phyloP scores from a whole-genome alignment of 2,113 vertebrate genomes.

The Enhydra lutris region DNA sequence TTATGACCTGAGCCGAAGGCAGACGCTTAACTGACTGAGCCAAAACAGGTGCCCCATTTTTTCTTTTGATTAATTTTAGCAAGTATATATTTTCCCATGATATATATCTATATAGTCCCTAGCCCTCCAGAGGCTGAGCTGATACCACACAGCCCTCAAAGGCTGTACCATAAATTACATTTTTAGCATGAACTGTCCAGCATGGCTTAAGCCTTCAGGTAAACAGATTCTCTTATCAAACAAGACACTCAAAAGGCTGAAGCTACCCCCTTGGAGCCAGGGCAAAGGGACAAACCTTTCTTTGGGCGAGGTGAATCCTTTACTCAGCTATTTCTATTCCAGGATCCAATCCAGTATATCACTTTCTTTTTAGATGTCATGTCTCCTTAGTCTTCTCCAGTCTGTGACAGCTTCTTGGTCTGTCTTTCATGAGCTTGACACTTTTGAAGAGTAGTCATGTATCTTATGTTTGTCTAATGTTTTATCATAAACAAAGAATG shows the following conservation, averaged over 20 bases:
- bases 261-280: neutral
- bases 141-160: neutral
- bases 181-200: neutral
- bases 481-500: neutral
- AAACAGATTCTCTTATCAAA: neutral
- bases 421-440: neutral
- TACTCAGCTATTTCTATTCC: neutral
- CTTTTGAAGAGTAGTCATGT: neutral
- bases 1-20: too few species aligned
- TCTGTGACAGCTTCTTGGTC: neutral
- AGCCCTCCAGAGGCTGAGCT: neutral
- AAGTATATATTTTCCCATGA: neutral
- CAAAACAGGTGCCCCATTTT: neutral
- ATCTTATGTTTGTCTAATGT: neutral
- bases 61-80: neutral
- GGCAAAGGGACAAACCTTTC: neutral
- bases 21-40: too few species aligned
- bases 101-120: neutral
- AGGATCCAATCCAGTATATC: neutral
- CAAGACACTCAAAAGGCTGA: neutral
- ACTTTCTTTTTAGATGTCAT: neutral
- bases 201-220: neutral
- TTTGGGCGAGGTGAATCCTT: neutral
- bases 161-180: neutral
- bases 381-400: neutral